Percentiles rank a stretch among this genome's conserved stretches.
Evolutionary conservation across 1,140 invertebrate genomes (phyloP).

Genomic region (Ceratina japonica): DNA sequence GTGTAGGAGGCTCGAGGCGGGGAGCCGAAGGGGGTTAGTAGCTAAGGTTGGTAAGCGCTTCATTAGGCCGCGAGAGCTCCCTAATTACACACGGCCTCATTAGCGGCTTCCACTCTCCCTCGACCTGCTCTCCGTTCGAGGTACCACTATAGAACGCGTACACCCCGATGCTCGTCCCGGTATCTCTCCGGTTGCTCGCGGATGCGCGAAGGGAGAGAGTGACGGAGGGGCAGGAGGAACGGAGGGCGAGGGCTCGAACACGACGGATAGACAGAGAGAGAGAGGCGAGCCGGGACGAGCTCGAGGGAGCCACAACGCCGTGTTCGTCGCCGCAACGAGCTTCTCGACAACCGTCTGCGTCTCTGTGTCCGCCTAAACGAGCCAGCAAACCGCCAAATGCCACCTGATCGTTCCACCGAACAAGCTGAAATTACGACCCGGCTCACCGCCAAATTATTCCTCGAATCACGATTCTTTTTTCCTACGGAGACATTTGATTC

Average conservation of each 20-base stretch:
- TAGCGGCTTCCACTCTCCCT: conserved; percentile 74
- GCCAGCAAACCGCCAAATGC: conserved; percentile 65
- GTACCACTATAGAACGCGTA: conserved; percentile 54
- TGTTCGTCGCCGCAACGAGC: conserved; percentile 68
- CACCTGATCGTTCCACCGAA: conserved; percentile 59
- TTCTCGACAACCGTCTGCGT: conserved; percentile 60
- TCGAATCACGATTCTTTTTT: background rate
- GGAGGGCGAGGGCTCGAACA: conserved; percentile 6
- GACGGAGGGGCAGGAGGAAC: background rate
- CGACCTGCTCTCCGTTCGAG: conserved; percentile 47
- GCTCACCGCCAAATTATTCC: background rate
- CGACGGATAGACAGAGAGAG: conserved; percentile 30
- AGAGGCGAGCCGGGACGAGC: conserved; percentile 40
- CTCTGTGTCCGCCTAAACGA: conserved; percentile 57
- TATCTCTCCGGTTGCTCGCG: conserved; percentile 58
- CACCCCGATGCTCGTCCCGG: conserved; percentile 49
- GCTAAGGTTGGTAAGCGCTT: conserved; percentile 79
- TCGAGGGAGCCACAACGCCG: conserved; percentile 67
- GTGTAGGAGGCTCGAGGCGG: conserved; percentile 51
- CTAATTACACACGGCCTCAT: conserved; percentile 80
- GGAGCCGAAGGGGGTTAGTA: conserved; percentile 63
- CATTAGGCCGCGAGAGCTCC: conserved; percentile 80
- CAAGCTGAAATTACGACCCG: conserved; percentile 49
- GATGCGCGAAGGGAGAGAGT: conserved; percentile 25
- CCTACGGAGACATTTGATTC: no score